Evolutionary conservation across 2,797 vertebrate genomes (phyloP).

Genomic region (Brachyrhaphis roseni): DNA sequence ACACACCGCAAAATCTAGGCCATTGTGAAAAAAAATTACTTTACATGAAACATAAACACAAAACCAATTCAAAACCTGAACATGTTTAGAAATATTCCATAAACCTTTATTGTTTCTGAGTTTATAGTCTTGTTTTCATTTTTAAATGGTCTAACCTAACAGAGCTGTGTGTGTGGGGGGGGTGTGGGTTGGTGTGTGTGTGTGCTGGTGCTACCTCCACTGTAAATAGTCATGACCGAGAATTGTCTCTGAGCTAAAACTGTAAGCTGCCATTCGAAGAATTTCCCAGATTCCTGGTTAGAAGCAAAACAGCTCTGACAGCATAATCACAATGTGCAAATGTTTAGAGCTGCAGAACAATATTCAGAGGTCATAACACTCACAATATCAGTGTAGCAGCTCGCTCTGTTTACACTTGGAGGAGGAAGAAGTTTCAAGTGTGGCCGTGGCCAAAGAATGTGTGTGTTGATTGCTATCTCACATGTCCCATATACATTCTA

Average conservation of each 20-base stretch:
- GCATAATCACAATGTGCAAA: conserved; percentile 58
- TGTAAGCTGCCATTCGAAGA: conserved; percentile 37
- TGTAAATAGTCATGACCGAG: conserved; percentile 44
- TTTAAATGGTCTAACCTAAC: conserved; percentile 7
- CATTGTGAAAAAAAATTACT: not conserved
- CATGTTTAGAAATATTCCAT: not conserved
- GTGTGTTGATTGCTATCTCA: conserved; percentile 77
- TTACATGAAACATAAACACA: not conserved
- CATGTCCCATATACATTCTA: conserved; percentile 84
- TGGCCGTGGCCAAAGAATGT: conserved; percentile 76
- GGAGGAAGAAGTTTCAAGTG: conserved; percentile 81
- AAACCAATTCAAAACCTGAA: not conserved
- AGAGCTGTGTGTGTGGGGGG: not conserved
- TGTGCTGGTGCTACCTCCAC: not conserved
- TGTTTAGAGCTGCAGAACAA: conserved; percentile 64
- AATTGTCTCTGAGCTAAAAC: conserved; percentile 39
- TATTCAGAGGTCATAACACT: conserved; percentile 68
- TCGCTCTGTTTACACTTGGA: conserved; percentile 80
- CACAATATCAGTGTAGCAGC: conserved; percentile 49
- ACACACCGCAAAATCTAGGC: not conserved
- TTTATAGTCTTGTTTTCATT: conserved; percentile 4
- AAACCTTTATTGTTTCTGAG: not conserved
- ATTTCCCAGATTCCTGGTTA: conserved; percentile 31
- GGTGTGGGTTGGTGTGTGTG: too few species aligned
- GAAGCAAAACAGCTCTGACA: conserved; percentile 53